phyloP scores from a whole-genome alignment of 1,140 invertebrate genomes.

The Pectinophora gossypiella region DNA sequence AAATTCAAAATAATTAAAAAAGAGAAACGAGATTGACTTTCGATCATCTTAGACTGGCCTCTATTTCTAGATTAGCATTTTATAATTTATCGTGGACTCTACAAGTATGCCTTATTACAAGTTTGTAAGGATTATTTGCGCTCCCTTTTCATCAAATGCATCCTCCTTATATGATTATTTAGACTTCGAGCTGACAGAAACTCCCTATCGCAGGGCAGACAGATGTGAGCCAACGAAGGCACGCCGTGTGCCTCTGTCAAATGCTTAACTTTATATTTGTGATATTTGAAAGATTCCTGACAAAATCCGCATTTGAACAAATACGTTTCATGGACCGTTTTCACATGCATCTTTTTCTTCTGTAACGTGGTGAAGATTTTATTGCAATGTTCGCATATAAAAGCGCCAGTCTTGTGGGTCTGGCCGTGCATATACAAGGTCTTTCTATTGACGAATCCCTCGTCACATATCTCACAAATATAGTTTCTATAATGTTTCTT shows the following conservation, averaged over 20 bases:
- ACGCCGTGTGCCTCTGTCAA: slow-evolving; percentile 38
- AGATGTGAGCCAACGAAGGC: slow-evolving; percentile 26
- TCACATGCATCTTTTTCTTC: slow-evolving; percentile 9
- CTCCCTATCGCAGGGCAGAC: slow-evolving; percentile 43
- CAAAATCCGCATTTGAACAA: slow-evolving; percentile 46
- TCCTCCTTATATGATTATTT: slow-evolving; percentile 37
- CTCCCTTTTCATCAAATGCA: slow-evolving; percentile 47
- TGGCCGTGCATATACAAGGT: slow-evolving; percentile 65
- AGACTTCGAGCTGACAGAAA: slow-evolving; percentile 39
- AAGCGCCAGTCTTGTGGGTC: slow-evolving; percentile 66
- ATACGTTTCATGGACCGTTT: slow-evolving; percentile 35
- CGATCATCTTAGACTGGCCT: no score
- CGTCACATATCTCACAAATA: slow-evolving; percentile 35
- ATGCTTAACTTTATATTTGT: slow-evolving; percentile 38
- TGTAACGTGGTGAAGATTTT: slow-evolving; percentile 3
- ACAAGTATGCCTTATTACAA: no score
- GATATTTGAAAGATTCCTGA: slow-evolving; percentile 33
- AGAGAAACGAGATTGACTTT: no score
- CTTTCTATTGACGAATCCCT: slow-evolving; percentile 53
- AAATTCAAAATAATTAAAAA: no score
- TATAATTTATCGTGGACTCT: no score
- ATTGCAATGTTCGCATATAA: slow-evolving; percentile 1
- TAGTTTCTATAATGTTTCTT: slow-evolving; percentile 44
- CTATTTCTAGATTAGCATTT: no score
- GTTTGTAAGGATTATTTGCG: no score